Percentiles rank a stretch among this genome's conserved stretches.
Conservation (phyloP, 2,888 invertebrate genomes). For the Pimpla rufipes region DNA sequence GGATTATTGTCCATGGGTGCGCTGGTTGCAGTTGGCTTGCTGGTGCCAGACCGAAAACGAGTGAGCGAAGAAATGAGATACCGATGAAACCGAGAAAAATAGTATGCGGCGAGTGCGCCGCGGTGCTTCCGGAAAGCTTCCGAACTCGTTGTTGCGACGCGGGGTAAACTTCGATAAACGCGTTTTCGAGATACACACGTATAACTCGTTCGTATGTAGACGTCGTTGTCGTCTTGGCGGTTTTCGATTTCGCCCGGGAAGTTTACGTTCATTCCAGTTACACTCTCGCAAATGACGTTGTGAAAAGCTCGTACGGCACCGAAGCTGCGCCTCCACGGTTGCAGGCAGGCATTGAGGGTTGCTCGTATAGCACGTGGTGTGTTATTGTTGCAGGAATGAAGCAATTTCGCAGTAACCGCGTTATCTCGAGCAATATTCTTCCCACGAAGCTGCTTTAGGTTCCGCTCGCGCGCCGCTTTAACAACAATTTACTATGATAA, state of each 20-base stretch:
- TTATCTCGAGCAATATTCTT: conserved; percentile 31
- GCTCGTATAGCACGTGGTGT: neutral
- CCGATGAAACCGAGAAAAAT: conserved; percentile 5
- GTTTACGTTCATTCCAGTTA: conserved; percentile 27
- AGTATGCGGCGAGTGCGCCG: neutral
- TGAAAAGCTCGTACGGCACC: conserved; percentile 23
- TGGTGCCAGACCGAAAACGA: conserved; percentile 20
- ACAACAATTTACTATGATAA: conserved; percentile 4
- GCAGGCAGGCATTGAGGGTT: neutral
- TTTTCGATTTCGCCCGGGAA: conserved; percentile 22
- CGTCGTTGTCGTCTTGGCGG: conserved; percentile 15
- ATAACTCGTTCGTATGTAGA: neutral
- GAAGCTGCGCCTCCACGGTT: neutral
- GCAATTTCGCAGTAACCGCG: conserved; percentile 29
- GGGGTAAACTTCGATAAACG: conserved; percentile 37
- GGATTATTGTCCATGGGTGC: conserved; percentile 48
- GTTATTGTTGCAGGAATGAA: conserved; percentile 25
- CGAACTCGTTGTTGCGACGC: conserved; percentile 11
- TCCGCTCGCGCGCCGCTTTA: neutral
- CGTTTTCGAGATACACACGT: conserved; percentile 33
- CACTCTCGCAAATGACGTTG: conserved; percentile 34
- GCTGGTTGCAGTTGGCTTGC: conserved; percentile 34
- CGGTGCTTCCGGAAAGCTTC: conserved; percentile 36
- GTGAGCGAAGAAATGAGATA: conserved; percentile 24
- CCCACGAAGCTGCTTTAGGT: conserved; percentile 2